Evolutionary conservation across 2,113 vertebrate species (phyloP).

Genomic region (Phalacrocorax aristotelis): DNA sequence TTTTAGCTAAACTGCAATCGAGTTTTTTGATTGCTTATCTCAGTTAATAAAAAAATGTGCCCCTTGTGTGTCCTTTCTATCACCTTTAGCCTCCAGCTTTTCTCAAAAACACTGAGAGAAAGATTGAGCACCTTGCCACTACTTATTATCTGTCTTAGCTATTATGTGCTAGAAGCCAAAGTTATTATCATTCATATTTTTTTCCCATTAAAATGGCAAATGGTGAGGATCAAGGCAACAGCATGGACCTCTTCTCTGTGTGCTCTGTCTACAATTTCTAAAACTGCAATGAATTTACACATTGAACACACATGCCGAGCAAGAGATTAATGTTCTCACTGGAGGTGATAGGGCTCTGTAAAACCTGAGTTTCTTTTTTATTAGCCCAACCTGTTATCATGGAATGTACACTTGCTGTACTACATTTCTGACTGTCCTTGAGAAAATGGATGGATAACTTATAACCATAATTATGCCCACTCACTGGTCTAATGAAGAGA

Average conservation of each 20-base stretch:
- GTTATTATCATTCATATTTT: not conserved
- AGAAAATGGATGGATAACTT: conserved; percentile 67
- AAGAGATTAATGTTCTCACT: not conserved
- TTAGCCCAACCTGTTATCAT: not conserved
- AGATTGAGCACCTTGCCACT: not conserved
- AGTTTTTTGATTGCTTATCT: not conserved
- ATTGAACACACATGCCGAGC: not conserved
- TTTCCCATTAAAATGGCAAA: not conserved
- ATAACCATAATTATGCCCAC: conserved; percentile 66
- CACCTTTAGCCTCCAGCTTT: not conserved
- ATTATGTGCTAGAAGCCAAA: not conserved
- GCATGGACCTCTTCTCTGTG: not conserved
- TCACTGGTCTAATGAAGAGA: conserved; percentile 73
- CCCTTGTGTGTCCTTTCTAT: not conserved
- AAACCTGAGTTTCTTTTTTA: not conserved
- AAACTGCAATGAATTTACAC: not conserved
- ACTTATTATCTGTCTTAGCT: not conserved
- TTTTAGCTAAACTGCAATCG: not conserved
- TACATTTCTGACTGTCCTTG: conserved; percentile 67
- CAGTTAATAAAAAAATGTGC: not conserved
- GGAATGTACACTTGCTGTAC: not conserved
- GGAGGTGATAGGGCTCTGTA: not conserved
- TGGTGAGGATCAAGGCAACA: not conserved
- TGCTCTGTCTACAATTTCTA: not conserved
- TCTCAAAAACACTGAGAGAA: not conserved